phyloP scores from a whole-genome alignment of 2,797 vertebrate species.

The Pipistrellus pygmaeus region DNA sequence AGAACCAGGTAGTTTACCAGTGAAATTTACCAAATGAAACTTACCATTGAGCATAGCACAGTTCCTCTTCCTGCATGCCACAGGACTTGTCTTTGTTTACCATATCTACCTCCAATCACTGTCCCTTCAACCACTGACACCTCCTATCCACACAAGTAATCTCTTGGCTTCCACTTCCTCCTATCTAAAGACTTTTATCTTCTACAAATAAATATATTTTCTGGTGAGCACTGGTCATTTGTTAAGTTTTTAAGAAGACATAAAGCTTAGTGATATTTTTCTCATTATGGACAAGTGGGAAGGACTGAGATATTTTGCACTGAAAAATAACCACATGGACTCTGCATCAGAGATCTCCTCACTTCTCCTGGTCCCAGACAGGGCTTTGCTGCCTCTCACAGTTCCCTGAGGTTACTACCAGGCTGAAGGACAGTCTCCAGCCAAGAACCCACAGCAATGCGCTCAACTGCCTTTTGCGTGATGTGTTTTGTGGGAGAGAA shows the following conservation, averaged over 20 bases:
- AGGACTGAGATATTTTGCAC: neutral
- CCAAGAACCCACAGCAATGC: neutral
- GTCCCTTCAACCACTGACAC: neutral
- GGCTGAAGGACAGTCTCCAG: neutral
- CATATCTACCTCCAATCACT: neutral
- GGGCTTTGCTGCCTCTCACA: neutral
- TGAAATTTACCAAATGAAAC: neutral
- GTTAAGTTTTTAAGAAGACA: neutral
- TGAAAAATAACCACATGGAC: neutral
- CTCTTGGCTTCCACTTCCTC: neutral
- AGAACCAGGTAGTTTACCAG: neutral
- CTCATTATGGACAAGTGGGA: neutral
- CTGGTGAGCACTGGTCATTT: neutral
- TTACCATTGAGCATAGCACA: neutral
- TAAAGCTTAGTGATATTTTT: neutral
- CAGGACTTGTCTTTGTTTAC: neutral
- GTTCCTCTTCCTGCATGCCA: neutral
- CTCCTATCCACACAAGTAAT: neutral
- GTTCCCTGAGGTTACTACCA: neutral
- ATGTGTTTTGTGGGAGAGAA: neutral
- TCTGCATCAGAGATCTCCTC: neutral
- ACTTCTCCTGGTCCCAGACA: neutral
- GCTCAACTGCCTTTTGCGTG: neutral
- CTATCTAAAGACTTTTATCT: neutral
- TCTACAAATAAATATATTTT: neutral